Conservation (phyloP, 2,888 invertebrate genomes). For the Pemphredon lugubris region DNA sequence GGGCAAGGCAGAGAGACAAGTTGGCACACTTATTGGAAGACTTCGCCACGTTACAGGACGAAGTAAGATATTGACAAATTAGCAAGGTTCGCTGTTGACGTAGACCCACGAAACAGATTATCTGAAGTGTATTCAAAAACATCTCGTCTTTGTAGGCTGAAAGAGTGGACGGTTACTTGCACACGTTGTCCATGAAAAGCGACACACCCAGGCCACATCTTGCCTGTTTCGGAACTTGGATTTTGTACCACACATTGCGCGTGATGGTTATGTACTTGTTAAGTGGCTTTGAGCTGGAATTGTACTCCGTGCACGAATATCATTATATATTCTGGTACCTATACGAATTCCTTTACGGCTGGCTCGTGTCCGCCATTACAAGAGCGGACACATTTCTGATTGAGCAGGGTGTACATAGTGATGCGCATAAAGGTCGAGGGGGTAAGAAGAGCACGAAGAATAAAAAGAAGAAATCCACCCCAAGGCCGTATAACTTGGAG, state of each 20-base stretch:
- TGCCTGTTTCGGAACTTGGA: conserved; percentile 96
- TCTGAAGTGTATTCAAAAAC: conserved; percentile 23
- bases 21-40: conserved; percentile 94
- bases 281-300: conserved; percentile 96
- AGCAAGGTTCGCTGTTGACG: neutral
- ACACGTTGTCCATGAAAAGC: conserved; percentile 86
- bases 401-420: conserved; percentile 86
- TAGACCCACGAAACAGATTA: neutral
- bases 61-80: conserved; percentile 83
- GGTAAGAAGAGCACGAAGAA: conserved; percentile 83
- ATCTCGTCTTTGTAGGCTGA: conserved; percentile 88
- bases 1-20: conserved; percentile 97
- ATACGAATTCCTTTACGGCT: conserved; percentile 96
- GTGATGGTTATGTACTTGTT: conserved; percentile 97
- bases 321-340: conserved; percentile 98
- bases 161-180: conserved; percentile 92
- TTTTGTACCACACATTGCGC: conserved; percentile 94
- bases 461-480: conserved; percentile 86
- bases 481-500: conserved; percentile 90
- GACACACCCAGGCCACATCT: conserved; percentile 88
- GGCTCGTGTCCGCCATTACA: conserved; percentile 94
- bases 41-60: conserved; percentile 94
- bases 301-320: conserved; percentile 98
- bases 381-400: conserved; percentile 93
- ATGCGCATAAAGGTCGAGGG: conserved; percentile 79